Evolutionary conservation across 2,888 invertebrate genomes (phyloP), one percentile per base, ranked within the genome.

Genomic region (Choristoneura rosaceana): DNA sequence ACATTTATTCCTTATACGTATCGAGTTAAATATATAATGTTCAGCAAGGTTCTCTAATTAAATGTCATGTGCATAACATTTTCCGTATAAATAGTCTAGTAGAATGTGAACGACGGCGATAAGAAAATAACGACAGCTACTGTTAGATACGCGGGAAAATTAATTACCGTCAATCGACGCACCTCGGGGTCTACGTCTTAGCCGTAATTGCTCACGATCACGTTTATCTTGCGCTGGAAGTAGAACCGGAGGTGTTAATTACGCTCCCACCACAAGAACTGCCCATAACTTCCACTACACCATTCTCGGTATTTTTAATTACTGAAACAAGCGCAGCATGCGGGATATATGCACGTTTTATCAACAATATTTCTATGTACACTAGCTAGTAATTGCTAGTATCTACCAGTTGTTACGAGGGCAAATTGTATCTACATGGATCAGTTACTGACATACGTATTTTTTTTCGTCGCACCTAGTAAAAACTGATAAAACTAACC

Each of bases 1-100:
- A 91, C 88, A 87, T 88, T 89, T 87, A 88, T 87, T 84, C 91
- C 90, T 81, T 91, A 88, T 91, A 90, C 81, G 90, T 84, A 84
- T 80, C 81, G 77, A 86, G 86, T 84, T 88, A 86, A 87, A 86
- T 86, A 86, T 87, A 87, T 85, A 86, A 83, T 85, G 84, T 85
- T 86, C 83, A 77, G 79, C 81, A 82, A 81, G 79, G 82, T 86
- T 85, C 83, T 85, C 87, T 90, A 89, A 89, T 89, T 89, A 89
- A 90, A 89, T 86, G 85, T 86, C 87, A 84, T 86, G 86, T 87
- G 87, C 84, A 86, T 87, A 87, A 81, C 80, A 81, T 84, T 85
- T 84, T 80, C 87, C 86, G 85, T 87, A 85, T 86, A 87, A 82
- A 88, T 82, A 82, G 80, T 84, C 82, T 83, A 80, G 86, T 87